Evolutionary conservation across 2,888 invertebrate species (phyloP), one percentile per base, ranked within the genome.

Genomic region (Notocelia uddmanniana): DNA sequence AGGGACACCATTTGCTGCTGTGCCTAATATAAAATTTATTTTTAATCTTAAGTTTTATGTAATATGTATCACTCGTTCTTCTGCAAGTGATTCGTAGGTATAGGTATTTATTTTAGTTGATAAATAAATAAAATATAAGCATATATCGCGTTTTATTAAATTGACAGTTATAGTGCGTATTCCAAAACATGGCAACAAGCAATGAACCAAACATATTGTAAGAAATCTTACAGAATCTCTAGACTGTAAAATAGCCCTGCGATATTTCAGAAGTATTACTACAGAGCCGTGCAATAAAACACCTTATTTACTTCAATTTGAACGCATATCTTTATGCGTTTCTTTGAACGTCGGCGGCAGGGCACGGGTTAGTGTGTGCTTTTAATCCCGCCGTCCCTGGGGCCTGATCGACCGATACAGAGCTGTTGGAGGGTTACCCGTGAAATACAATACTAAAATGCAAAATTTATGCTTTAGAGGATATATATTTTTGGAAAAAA

Each of bases 301-400:
- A 66, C 37, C 37, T 41, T 55, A 55, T 66, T 66, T 55, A 54
- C 54, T 66, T 66, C 52, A 37, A 66, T 58, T 66, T 41, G 37
- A 21, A 13, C 52, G 21, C 52, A 41, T 66, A 41, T 52, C 64
- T 41, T 63, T 48, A 19, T 26, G 11, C n/a, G 37, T 50, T 50
- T 50, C 45, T 41, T 19, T 19, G n/a, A 69, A 48, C 37, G 31
- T 54, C 10, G 64, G 45, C 50, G 34, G 58, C 58, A 41, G 48
- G 62, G 48, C 55, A 60, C 68, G 59, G 59, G 60, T 52, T 55
- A 19, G 31, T 34, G 57, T 69, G 64, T 63, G 76, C 73, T 72
- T 76, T 77, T 77, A 76, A 76, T 73, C 76, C 74, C 62, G 62
- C 26, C 66, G 69, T 74, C 76, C 76, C 76, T 6, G 18, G 71